Percentiles rank a stretch among this genome's conserved stretches.
These are phyloP conservation scores for Operophtera brumata DNA, from an alignment of 2,888 invertebrate genomes.

Conservation along the genomic window DNA sequence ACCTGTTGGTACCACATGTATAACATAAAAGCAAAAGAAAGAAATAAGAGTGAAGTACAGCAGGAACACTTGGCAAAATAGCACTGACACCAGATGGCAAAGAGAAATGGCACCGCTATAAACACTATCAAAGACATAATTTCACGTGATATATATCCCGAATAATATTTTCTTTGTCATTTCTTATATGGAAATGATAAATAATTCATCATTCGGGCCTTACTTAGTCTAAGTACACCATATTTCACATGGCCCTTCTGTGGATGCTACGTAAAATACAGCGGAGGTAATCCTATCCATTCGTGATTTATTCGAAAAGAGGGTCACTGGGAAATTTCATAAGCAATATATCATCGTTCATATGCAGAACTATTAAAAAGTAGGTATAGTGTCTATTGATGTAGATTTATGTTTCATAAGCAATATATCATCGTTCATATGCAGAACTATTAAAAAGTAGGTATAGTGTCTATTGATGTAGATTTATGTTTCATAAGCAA, in stretches of 20 bases:
- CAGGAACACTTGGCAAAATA: background rate
- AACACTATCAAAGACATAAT: constrained; percentile 45
- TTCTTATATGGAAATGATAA: constrained; percentile 66
- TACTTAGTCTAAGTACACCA: constrained; percentile 76
- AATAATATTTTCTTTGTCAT: constrained; percentile 58
- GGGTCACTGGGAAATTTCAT: constrained; percentile 73
- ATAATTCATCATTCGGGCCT: constrained; percentile 75
- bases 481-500: constrained; percentile 57
- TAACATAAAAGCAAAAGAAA: too few relatives aligned
- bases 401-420: constrained; percentile 53
- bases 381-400: constrained; percentile 20
- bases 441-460: constrained; percentile 52
- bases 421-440: constrained; percentile 61
- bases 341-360: constrained; percentile 62
- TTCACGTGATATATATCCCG: constrained; percentile 41
- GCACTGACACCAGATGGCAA: constrained; percentile 5
- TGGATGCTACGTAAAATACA: constrained; percentile 76
- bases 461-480: constrained; percentile 8
- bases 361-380: constrained; percentile 55
- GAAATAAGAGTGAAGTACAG: background rate
- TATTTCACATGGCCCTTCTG: constrained; percentile 75
- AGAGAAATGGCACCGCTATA: constrained; percentile 32
- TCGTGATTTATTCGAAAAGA: constrained; percentile 72
- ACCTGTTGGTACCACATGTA: too few relatives aligned
- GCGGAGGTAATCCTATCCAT: constrained; percentile 75